Evolutionary conservation across 2,797 vertebrate species (phyloP).

Genomic region (Falco biarmicus): DNA sequence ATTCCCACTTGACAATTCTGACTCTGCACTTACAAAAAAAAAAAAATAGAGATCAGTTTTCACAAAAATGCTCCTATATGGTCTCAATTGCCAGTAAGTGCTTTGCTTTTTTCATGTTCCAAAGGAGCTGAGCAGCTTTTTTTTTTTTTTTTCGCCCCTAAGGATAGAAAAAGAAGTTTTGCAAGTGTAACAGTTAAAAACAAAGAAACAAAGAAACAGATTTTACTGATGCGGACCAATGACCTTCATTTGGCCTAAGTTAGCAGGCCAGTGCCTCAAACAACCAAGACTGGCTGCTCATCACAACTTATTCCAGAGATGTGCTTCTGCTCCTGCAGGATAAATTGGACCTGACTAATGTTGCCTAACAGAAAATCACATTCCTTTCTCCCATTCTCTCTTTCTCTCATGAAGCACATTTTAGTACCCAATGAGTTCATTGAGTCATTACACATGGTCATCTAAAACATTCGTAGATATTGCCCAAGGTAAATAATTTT

Average conservation of each 20-base stretch:
- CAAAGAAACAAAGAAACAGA: background rate
- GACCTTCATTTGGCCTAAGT: background rate
- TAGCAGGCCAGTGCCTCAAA: background rate
- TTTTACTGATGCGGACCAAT: background rate
- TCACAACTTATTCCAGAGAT: background rate
- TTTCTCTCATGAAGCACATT: background rate
- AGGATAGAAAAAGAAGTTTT: background rate
- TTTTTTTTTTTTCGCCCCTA: background rate
- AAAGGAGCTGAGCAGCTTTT: background rate
- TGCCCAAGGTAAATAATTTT: background rate
- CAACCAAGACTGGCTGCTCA: background rate
- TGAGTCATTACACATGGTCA: background rate
- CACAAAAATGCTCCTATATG: background rate
- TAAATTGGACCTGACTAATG: background rate
- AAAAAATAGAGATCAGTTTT: background rate
- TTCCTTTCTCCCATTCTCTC: background rate
- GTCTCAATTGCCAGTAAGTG: background rate
- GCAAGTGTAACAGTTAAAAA: background rate
- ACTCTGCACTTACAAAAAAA: background rate
- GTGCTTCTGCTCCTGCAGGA: background rate
- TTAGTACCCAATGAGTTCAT: background rate
- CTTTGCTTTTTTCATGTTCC: background rate
- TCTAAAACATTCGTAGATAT: background rate
- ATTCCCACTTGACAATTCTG: background rate
- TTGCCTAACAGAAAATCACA: background rate